Evolutionary conservation across 2,888 invertebrate species (phyloP).

Genomic region (Oscheius sp.): DNA sequence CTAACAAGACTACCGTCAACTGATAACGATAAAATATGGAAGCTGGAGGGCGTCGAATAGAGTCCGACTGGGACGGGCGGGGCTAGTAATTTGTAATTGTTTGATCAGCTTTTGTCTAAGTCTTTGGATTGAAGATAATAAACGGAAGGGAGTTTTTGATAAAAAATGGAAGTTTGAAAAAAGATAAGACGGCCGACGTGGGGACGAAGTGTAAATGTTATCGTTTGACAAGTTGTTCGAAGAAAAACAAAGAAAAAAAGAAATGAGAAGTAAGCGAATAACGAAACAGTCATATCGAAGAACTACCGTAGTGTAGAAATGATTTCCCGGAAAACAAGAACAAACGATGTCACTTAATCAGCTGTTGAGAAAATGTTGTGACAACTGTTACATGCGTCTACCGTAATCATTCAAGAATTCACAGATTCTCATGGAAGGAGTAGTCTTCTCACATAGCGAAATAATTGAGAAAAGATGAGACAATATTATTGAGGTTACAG

Average conservation of each 20-base stretch:
- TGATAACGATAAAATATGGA: slow-evolving; percentile 14
- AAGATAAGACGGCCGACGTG: neutral
- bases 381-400: slow-evolving; percentile 4
- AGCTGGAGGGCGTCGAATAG: neutral
- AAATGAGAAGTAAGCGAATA: neutral
- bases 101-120: too few relatives aligned
- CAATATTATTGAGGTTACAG: slow-evolving; percentile 11
- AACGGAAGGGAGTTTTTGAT: neutral
- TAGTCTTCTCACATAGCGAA: neutral
- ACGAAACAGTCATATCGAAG: neutral
- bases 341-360: neutral
- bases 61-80: too few relatives aligned
- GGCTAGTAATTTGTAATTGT: too few relatives aligned
- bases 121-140: too few relatives aligned
- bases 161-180: neutral
- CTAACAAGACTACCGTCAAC: slow-evolving; percentile 27
- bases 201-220: neutral
- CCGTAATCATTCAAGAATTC: slow-evolving; percentile 1
- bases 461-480: neutral
- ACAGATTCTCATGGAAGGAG: neutral
- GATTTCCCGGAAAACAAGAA: neutral
- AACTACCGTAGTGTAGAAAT: neutral
- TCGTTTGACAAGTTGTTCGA: neutral
- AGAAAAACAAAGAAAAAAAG: neutral
- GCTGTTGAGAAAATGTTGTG: slow-evolving; percentile 12